Base-by-base conservation (phyloP, 1,140 invertebrate genomes). In the Delia radicum region DNA sequence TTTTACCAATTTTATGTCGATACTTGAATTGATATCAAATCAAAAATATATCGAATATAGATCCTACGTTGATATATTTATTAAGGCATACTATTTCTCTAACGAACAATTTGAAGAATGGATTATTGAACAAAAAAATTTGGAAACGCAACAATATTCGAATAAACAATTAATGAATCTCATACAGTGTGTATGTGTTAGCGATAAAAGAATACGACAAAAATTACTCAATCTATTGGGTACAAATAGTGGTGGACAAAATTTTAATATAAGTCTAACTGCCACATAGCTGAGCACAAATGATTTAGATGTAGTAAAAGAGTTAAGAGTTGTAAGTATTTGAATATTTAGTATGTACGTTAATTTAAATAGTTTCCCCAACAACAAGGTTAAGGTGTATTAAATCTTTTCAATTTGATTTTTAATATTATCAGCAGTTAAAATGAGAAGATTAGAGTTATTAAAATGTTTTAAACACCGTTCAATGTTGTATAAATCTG, bases 1-100 rank as follows among this genome's bases (percentile, higher is more conserved):
- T 89, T 99, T 97, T 86, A 95, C 96, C 26, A 97, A 99, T 85
- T 92, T 99, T 75, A 90, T 97, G 72, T 93, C 94, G 10, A 97
- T 98, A 82, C 89, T 98, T 37, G 96, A 98, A 85, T 92, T 93
- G 80, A 91, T 98, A 18, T 94, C 95, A 0, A 90, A 90, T 10
- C 80, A 95, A 13, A 91, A 93, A 84, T 96, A 96, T 15, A 90
- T 98, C 42, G 96, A 97, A 10, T 93, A 96, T 82, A 91, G 92
- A 80, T 93, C 96, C 67, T 96, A 95, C 81, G 97, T 99, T 0
- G 97, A 99, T 87, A 90, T 90, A 27, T 99, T 98, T 82, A 94
- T 99, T 1, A 99, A 99, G 86, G 96, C 97, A 0, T 99, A 95
- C 85, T 99, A 99, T 88, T 89, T 98, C 78, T 94, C 96, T 0